These are phyloP conservation scores for Pachymerium ferrugineum DNA, from an alignment of 2,888 invertebrate species.

Conservation along the genomic window DNA sequence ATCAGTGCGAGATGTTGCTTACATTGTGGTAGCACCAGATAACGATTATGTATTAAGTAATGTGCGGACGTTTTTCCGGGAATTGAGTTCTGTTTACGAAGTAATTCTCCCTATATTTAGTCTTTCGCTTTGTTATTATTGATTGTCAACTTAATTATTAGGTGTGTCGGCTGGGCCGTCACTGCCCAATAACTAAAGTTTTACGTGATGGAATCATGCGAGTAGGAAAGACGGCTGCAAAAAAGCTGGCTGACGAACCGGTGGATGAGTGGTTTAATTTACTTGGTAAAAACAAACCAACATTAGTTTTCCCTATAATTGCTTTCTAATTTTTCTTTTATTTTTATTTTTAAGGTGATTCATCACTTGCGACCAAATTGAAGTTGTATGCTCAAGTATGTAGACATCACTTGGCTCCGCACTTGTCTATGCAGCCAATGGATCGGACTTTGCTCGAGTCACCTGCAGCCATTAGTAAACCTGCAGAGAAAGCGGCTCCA, in stretches of 20 bases:
- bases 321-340: not conserved
- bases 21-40: conserved; percentile 90
- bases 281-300: conserved; percentile 54
- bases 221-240: conserved; percentile 63
- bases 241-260: conserved; percentile 59
- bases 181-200: conserved; percentile 79
- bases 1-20: conserved; percentile 89
- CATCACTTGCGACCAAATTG: conserved; percentile 72
- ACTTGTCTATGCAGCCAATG: conserved; percentile 66
- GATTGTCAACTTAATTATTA: conserved; percentile 42
- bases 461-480: conserved; percentile 36
- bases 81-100: conserved; percentile 88
- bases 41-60: conserved; percentile 72
- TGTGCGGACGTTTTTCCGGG: conserved; percentile 82
- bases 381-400: conserved; percentile 79
- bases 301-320: too few species aligned
- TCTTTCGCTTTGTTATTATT: not conserved
- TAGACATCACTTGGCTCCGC: conserved; percentile 68
- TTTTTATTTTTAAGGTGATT: conserved; percentile 53
- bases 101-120: too few species aligned
- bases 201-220: conserved; percentile 81
- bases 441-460: conserved; percentile 68
- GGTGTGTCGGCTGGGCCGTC: conserved; percentile 86
- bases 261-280: conserved; percentile 85
- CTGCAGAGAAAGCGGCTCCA: conserved; percentile 49